Conservation (phyloP, 2,113 vertebrate species). For the Delphinus delphis region DNA sequence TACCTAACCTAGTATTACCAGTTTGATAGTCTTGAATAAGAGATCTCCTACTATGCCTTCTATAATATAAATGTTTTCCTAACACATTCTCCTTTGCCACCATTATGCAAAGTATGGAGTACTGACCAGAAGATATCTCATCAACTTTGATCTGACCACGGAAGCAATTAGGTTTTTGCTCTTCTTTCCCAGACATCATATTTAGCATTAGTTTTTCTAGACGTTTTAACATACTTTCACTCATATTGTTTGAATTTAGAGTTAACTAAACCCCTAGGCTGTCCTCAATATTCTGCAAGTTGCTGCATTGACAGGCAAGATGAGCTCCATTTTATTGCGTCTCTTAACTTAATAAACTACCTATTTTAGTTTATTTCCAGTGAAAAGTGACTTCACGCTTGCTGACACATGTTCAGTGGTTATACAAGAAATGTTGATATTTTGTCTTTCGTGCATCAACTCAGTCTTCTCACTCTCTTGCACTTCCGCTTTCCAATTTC, state of each 20-base stretch:
- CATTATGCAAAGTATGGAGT: neutral
- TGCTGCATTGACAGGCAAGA: neutral
- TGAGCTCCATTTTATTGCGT: neutral
- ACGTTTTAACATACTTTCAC: neutral
- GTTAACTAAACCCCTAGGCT: neutral
- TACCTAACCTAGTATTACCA: neutral
- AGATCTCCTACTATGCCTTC: neutral
- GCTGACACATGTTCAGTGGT: slow-evolving; percentile 53
- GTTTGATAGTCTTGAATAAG: neutral
- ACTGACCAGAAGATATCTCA: neutral
- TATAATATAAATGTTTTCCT: neutral
- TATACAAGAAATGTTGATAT: slow-evolving; percentile 64
- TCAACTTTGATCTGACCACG: neutral
- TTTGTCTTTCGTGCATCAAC: slow-evolving; percentile 69
- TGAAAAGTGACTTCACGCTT: slow-evolving; percentile 29
- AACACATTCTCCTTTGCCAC: neutral
- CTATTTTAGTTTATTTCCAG: slow-evolving; percentile 14
- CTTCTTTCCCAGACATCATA: neutral
- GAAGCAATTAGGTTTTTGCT: neutral
- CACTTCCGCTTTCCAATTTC: slow-evolving; percentile 53
- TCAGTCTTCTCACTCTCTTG: slow-evolving; percentile 57
- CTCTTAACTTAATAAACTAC: neutral
- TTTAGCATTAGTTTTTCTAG: neutral
- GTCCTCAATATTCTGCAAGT: neutral
- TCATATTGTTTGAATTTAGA: neutral